These are phyloP conservation scores for Xanthorhoe spadicearia DNA, from an alignment of 2,888 invertebrate species.

Conservation along the genomic window DNA sequence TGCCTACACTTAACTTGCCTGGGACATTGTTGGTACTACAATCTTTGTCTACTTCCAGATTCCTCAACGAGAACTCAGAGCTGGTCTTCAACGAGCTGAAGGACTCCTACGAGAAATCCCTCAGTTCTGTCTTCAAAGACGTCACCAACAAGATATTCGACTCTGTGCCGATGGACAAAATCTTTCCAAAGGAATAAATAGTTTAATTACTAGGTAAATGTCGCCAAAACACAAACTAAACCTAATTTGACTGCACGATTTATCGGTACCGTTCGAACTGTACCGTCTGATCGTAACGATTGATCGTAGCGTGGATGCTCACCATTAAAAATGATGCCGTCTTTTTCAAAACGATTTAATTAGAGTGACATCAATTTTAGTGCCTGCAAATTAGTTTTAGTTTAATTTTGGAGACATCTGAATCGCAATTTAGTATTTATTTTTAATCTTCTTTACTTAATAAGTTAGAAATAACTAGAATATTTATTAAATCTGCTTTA, in stretches of 20 bases:
- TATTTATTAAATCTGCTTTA: constrained; percentile 77
- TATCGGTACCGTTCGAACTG: too few relatives aligned
- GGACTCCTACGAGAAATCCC: constrained; percentile 87
- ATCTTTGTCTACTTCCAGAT: constrained; percentile 62
- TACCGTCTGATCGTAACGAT: too few relatives aligned
- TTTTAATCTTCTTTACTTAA: background rate
- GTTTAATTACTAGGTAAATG: constrained; percentile 20
- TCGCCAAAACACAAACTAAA: background rate
- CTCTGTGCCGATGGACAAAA: constrained; percentile 87
- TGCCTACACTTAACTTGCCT: too few relatives aligned
- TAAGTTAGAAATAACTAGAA: constrained; percentile 35
- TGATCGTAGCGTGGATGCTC: too few relatives aligned
- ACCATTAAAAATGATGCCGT: too few relatives aligned
- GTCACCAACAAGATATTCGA: constrained; percentile 88
- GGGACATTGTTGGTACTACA: background rate
- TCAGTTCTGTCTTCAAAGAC: constrained; percentile 87
- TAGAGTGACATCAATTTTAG: too few relatives aligned
- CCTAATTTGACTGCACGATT: too few relatives aligned
- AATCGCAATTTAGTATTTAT: background rate
- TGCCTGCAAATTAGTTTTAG: too few relatives aligned
- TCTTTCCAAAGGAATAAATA: constrained; percentile 81
- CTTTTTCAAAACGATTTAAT: too few relatives aligned
- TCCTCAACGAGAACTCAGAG: constrained; percentile 88
- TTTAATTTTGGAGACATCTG: too few relatives aligned
- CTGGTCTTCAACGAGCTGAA: constrained; percentile 88